A percentile compares a stretch with the other conserved stretches of the same genome.
Evolutionary conservation across 2,797 vertebrate species (phyloP).

Genomic region (Onychomys arenicola): DNA sequence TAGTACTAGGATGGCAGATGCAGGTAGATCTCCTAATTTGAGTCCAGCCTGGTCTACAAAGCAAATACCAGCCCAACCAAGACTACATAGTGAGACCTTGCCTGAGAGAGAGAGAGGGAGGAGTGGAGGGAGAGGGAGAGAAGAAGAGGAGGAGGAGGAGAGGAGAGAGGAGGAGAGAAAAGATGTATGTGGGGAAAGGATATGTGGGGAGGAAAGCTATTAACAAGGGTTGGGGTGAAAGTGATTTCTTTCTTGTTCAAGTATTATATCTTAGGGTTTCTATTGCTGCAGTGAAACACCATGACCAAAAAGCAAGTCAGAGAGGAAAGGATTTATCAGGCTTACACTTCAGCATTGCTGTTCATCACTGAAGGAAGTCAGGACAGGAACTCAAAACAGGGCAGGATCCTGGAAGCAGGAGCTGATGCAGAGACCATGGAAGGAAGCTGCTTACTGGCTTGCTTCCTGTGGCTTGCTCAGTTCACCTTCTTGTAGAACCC

Average conservation of each 20-base stretch:
- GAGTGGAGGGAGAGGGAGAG: too few relatives aligned
- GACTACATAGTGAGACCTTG: neutral
- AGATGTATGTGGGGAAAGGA: neutral
- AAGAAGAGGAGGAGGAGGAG: neutral
- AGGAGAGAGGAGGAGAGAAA: too few relatives aligned
- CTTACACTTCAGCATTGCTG: neutral
- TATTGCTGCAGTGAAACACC: neutral
- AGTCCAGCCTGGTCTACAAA: neutral
- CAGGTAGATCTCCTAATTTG: neutral
- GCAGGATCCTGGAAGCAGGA: neutral
- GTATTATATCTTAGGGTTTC: neutral
- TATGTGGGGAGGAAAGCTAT: neutral
- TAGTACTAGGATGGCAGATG: neutral
- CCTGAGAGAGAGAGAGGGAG: too few relatives aligned
- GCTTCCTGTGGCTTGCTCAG: neutral
- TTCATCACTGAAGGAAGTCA: neutral
- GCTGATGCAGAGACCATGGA: neutral
- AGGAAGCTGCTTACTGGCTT: neutral
- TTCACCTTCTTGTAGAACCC: neutral
- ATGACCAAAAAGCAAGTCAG: neutral
- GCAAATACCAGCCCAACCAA: neutral
- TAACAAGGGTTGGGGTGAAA: neutral
- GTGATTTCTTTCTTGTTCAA: neutral
- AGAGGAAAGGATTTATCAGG: neutral
- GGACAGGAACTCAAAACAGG: neutral